Base-by-base conservation (phyloP, 2,113 vertebrate species). In the Parus major region DNA sequence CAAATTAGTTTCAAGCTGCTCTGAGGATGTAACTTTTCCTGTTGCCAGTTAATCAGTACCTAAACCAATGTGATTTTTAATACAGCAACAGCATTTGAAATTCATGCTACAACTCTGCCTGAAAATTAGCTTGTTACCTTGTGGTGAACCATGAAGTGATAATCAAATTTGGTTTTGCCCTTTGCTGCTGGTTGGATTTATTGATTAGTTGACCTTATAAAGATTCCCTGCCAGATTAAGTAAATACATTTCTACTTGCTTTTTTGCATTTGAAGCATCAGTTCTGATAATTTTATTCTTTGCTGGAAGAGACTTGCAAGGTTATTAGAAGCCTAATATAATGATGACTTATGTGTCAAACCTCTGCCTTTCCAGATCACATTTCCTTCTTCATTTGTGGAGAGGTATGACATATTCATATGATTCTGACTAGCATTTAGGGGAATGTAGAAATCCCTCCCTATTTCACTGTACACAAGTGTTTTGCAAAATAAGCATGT, bases 131-230 rank as follows among this genome's bases (percentile, higher is more conserved):
- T 81, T 88, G 72, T 93, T 92, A 83, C 60, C 61, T 82, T 88
- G 41, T 68, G 52, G 31, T 93, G 71, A 95, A 86, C 59, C 56
- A 33, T 49, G 36, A 93, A 91, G 75, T 3, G 12, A 83, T 86
- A 95, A 93, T 82, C 52, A 75, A 84, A 92, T 95, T 76, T 79
- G 19, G 41, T 93, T 94, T 90, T 81, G 68, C 12, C 83, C 72
- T 93, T 90, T 86, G n/a, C 53, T 76, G 53, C 47, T 61, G 21
- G 60, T 71, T 93, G 87, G 64, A 95, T 92, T 84, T 93, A 93
- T 90, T 92, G 72, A 94, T 93, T 90, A 94, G 59, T 65, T 84
- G 79, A 73, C 76, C 71, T 86, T 86, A 42, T 77, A 88, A 96
- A 60, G 60, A 39, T 95, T 64, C 49, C 28, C 72, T 81, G 36